Conservation (phyloP, 2,113 vertebrate species). For the Ptilorrhoa leucosticta region DNA sequence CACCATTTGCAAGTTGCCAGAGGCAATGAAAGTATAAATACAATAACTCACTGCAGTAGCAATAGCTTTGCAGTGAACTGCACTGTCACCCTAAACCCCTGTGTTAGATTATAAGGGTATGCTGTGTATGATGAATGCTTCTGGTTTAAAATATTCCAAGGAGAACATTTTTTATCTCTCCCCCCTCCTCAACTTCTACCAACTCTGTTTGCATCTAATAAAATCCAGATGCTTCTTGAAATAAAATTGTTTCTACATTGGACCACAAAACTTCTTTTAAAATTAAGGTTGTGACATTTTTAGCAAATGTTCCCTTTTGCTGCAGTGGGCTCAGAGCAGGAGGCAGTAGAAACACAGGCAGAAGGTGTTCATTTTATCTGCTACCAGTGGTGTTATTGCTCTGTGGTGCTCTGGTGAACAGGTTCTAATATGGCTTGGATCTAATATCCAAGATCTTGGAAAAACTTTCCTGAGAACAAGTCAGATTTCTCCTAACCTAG, state of each 20-base stretch:
- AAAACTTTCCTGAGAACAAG: background rate
- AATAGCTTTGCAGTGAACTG: slow-evolving; percentile 20
- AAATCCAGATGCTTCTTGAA: slow-evolving; percentile 32
- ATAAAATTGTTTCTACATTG: background rate
- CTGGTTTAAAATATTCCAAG: slow-evolving; percentile 37
- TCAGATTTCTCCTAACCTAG: background rate
- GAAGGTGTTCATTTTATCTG: background rate
- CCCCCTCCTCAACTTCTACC: background rate
- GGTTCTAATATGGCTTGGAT: background rate
- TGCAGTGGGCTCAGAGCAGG: background rate
- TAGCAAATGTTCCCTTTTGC: background rate
- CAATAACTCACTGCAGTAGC: slow-evolving; percentile 12
- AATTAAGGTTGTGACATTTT: background rate
- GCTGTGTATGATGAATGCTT: slow-evolving; percentile 16
- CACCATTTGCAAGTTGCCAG: background rate
- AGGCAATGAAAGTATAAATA: background rate
- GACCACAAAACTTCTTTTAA: background rate
- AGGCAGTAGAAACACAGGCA: background rate
- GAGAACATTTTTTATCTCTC: slow-evolving; percentile 26
- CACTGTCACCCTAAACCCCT: background rate
- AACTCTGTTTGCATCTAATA: slow-evolving; percentile 20
- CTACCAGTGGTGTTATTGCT: background rate
- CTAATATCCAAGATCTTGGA: background rate
- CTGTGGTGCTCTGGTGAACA: background rate
- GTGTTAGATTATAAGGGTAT: background rate